phyloP scores from a whole-genome alignment of 2,888 invertebrate genomes.

The Phyto melanocephala region DNA sequence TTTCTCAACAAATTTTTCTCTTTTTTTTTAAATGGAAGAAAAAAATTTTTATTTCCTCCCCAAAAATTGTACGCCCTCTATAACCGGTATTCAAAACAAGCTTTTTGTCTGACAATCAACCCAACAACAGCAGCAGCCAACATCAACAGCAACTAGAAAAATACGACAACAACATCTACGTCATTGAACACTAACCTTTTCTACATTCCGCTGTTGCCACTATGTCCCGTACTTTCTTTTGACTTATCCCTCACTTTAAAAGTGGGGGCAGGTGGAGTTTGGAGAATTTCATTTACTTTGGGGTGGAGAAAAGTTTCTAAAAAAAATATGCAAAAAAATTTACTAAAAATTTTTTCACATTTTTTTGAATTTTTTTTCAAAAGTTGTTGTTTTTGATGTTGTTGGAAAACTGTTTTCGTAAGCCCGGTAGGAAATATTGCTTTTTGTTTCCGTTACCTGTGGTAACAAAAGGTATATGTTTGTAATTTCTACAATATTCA shows the following conservation, averaged over 20 bases:
- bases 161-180: conserved; percentile 43
- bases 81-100: conserved; percentile 62
- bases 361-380: conserved; percentile 53
- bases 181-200: conserved; percentile 58
- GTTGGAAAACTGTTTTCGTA: not conserved
- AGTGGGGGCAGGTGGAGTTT: not conserved
- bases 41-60: conserved; percentile 25
- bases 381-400: conserved; percentile 38
- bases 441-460: not conserved
- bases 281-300: conserved; percentile 14
- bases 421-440: not conserved
- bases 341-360: conserved; percentile 63
- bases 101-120: conserved; percentile 44
- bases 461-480: too few relatives aligned
- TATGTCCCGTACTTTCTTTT: not conserved
- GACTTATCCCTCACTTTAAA: conserved; percentile 11
- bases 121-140: conserved; percentile 14
- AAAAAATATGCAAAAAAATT: conserved; percentile 35
- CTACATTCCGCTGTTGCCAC: conserved; percentile 1
- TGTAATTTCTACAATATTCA: too few relatives aligned
- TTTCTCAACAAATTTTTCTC: conserved; percentile 16
- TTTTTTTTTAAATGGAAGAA: not conserved
- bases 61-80: conserved; percentile 48
- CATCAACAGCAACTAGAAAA: conserved; percentile 5
- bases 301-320: conserved; percentile 54